Evolutionary conservation across 1,140 invertebrate species (phyloP).

Genomic region (Colletes gigas): DNA sequence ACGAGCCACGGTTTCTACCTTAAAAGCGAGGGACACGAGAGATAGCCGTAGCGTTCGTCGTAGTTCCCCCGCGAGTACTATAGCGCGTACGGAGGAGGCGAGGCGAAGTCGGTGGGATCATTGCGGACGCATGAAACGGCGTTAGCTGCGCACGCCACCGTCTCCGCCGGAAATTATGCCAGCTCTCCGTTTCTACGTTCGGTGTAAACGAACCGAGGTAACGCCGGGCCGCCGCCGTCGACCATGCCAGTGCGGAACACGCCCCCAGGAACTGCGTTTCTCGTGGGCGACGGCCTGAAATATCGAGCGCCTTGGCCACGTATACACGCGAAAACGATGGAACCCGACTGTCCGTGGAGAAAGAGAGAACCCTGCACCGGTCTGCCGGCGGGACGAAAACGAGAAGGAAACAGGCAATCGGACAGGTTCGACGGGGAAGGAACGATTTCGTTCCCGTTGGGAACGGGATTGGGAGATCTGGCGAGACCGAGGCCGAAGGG

Average conservation of each 20-base stretch:
- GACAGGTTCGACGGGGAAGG: slow-evolving; percentile 23
- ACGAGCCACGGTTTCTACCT: slow-evolving; percentile 34
- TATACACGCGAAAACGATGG: slow-evolving; percentile 66
- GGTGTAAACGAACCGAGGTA: slow-evolving; percentile 66
- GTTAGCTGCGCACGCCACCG: slow-evolving; percentile 49
- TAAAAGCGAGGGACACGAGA: slow-evolving; percentile 31
- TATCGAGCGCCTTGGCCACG: slow-evolving; percentile 70
- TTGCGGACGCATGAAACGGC: slow-evolving; percentile 50
- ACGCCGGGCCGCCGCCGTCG: slow-evolving; percentile 43
- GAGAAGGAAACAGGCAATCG: slow-evolving; percentile 38
- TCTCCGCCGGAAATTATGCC: slow-evolving; percentile 67
- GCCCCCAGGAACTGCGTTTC: slow-evolving; percentile 68
- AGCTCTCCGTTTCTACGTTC: slow-evolving; percentile 66
- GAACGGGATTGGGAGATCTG: too few species aligned
- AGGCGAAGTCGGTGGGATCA: slow-evolving; percentile 15
- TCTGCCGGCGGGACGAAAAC: slow-evolving; percentile 24
- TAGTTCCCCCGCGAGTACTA: too few species aligned
- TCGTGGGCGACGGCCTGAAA: slow-evolving; percentile 69
- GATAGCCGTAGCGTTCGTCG: too few species aligned
- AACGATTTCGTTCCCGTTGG: slow-evolving; percentile 4
- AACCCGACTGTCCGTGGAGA: slow-evolving; percentile 61
- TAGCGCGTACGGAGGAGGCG: background rate
- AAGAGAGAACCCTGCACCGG: slow-evolving; percentile 40
- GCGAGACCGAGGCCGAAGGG: background rate
- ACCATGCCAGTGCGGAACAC: slow-evolving; percentile 62